A percentile compares a stretch with the other conserved stretches of the same genome.
These are phyloP conservation scores for Protobothrops flavoviridis DNA, from an alignment of 2,113 vertebrate species.

Conservation along the genomic window DNA sequence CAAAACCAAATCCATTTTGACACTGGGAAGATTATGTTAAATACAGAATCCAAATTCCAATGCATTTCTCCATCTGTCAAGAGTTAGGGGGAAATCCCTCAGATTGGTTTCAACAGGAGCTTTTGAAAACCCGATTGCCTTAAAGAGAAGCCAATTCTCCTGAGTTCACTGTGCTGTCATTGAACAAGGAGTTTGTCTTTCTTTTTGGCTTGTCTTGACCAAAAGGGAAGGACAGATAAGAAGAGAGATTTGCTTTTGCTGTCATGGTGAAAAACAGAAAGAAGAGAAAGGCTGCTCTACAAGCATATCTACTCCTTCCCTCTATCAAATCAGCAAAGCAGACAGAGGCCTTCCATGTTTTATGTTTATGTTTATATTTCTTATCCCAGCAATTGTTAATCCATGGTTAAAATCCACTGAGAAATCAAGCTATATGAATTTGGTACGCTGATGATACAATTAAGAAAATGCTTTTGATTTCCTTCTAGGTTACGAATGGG, in stretches of 20 bases:
- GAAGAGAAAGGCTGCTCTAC: neutral
- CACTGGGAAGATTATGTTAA: constrained; percentile 1
- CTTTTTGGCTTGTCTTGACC: neutral
- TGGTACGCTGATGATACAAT: neutral
- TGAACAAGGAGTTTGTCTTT: neutral
- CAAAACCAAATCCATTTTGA: neutral
- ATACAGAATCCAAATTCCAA: neutral
- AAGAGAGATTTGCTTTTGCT: neutral
- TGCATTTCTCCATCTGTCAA: neutral
- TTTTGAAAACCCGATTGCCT: neutral
- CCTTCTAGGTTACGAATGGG: neutral
- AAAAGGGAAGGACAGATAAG: neutral
- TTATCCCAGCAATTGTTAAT: neutral
- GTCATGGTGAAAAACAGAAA: neutral
- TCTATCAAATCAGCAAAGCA: neutral
- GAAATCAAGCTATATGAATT: neutral
- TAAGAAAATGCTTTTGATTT: neutral
- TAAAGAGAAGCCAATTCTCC: neutral
- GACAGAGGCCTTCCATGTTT: neutral
- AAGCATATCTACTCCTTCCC: neutral
- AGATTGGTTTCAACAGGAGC: neutral
- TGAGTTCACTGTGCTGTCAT: neutral
- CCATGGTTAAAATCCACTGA: neutral
- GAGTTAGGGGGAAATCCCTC: neutral
- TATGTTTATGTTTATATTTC: neutral